These are phyloP conservation scores for Poecilia picta DNA, from an alignment of 2,797 vertebrate species.

Conservation along the genomic window DNA sequence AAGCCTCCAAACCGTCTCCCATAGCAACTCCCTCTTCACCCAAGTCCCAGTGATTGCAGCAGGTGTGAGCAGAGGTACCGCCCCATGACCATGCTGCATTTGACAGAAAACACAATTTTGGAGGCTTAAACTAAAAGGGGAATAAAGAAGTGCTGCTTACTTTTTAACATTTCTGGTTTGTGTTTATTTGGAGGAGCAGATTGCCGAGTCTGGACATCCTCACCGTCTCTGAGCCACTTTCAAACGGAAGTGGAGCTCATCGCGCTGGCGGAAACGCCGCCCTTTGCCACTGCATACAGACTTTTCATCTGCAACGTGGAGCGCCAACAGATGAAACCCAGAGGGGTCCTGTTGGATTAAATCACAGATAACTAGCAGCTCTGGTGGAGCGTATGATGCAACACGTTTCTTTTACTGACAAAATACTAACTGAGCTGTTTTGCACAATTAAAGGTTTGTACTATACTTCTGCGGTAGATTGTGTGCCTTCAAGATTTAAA, in stretches of 20 bases:
- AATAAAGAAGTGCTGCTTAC: conserved; percentile 68
- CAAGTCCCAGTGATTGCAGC: conserved; percentile 38
- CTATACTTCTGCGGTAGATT: conserved; percentile 71
- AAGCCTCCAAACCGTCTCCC: conserved; percentile 51
- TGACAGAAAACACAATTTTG: conserved; percentile 15
- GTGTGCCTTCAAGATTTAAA: conserved; percentile 75
- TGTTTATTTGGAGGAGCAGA: neutral
- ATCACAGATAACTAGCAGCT: conserved; percentile 23
- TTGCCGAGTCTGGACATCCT: conserved; percentile 24
- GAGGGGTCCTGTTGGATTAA: conserved; percentile 32
- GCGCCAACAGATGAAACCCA: conserved; percentile 60
- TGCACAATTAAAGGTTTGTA: conserved; percentile 78
- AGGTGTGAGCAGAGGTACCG: neutral
- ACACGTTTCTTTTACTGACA: conserved; percentile 39
- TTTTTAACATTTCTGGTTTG: conserved; percentile 29
- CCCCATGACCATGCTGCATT: neutral
- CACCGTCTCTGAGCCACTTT: conserved; percentile 14
- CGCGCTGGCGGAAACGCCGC: neutral
- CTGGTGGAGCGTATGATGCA: conserved; percentile 22
- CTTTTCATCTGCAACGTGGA: conserved; percentile 38
- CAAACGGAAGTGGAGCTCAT: conserved; percentile 11
- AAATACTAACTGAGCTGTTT: conserved; percentile 76
- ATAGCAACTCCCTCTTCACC: conserved; percentile 28
- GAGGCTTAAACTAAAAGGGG: conserved; percentile 37
- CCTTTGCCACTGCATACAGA: conserved; percentile 15